phyloP scores from a whole-genome alignment of 2,113 vertebrate genomes.

The Sardina pilchardus region DNA sequence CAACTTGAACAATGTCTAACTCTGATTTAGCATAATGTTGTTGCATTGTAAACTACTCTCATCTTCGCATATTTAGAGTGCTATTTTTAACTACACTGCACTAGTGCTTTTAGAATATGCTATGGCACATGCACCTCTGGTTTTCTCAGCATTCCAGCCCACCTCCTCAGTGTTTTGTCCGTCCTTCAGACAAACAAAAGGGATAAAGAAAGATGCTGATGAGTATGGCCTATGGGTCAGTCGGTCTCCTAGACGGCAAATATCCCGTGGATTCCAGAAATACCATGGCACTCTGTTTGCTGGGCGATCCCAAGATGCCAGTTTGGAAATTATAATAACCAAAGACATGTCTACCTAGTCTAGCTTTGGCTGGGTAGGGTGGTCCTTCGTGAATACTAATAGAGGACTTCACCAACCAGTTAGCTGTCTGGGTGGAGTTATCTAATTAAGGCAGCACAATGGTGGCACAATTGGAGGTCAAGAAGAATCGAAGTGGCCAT shows the following conservation, averaged over 20 bases:
- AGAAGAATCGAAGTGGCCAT: background rate
- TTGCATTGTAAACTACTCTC: background rate
- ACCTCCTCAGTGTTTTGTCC: background rate
- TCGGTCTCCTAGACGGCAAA: slow-evolving; percentile 52
- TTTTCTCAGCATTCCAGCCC: background rate
- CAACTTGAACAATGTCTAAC: background rate
- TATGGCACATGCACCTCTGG: background rate
- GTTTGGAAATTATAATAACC: background rate
- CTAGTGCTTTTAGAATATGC: background rate
- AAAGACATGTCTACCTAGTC: background rate
- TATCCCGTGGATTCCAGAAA: slow-evolving; percentile 66
- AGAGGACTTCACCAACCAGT: background rate
- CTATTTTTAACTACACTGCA: no score
- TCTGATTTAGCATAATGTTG: background rate
- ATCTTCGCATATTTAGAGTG: no score
- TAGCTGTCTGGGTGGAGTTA: background rate
- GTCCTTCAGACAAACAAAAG: background rate
- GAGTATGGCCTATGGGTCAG: slow-evolving; percentile 43
- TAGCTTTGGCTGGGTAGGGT: background rate
- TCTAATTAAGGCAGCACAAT: slow-evolving; percentile 1
- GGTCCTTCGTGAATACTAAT: background rate
- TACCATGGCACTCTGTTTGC: slow-evolving; percentile 53
- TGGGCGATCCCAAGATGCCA: background rate
- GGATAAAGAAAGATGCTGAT: slow-evolving; percentile 5
- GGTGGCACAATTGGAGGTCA: background rate